Evolutionary conservation across 1,140 invertebrate species (phyloP).

Genomic region (Helicorthomorpha holstii): DNA sequence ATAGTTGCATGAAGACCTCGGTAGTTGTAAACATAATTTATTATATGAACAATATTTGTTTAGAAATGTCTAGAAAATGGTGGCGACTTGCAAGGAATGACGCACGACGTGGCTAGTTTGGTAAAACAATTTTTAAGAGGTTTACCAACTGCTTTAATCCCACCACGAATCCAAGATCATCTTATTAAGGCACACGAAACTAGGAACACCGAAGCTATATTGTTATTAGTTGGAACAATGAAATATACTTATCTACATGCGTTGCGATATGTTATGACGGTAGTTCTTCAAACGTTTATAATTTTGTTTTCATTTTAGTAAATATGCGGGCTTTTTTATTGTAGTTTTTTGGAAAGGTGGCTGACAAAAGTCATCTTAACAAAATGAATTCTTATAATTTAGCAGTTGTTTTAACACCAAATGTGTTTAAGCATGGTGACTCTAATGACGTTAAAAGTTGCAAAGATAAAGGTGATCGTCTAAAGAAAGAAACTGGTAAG

Average conservation of each 20-base stretch:
- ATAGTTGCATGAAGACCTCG: not conserved
- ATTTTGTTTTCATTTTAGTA: not conserved
- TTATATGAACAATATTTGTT: conserved; percentile 16
- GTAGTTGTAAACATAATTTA: not conserved
- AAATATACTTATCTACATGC: conserved; percentile 43
- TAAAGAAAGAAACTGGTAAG: conserved; percentile 36
- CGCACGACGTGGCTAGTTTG: conserved; percentile 62
- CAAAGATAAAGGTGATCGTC: conserved; percentile 30
- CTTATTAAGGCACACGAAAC: conserved; percentile 41
- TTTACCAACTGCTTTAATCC: conserved; percentile 63
- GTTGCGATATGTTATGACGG: conserved; percentile 46
- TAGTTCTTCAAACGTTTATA: conserved; percentile 11
- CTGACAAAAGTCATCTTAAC: conserved; percentile 43
- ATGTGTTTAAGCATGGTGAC: conserved; percentile 57
- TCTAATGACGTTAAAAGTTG: conserved; percentile 25
- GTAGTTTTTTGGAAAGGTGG: conserved; percentile 39
- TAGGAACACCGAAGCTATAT: conserved; percentile 30
- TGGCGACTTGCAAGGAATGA: conserved; percentile 40
- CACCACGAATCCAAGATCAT: conserved; percentile 46
- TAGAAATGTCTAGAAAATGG: conserved; percentile 45
- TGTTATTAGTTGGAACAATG: conserved; percentile 43
- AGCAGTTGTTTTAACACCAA: conserved; percentile 60
- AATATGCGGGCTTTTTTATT: conserved; percentile 4
- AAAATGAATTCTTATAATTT: conserved; percentile 65
- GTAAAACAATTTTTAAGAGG: conserved; percentile 65